Evolutionary conservation across 2,888 invertebrate genomes (phyloP).

Genomic region (Galerucella pusilla): DNA sequence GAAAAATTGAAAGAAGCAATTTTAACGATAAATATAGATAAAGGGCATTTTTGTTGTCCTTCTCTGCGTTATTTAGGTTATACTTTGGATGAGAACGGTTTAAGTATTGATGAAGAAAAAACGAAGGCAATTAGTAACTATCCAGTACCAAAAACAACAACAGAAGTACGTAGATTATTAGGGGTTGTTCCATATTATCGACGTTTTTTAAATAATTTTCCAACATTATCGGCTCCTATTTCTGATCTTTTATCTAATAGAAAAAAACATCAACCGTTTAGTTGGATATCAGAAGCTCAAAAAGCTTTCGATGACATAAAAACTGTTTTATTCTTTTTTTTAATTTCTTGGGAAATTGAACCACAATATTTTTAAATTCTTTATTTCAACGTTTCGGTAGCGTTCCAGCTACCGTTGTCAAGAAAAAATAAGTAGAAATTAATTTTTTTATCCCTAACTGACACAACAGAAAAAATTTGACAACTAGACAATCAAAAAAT

Average conservation of each 20-base stretch:
- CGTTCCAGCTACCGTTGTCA: too few species aligned
- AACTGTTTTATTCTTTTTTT: slow-evolving; percentile 18
- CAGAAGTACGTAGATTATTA: slow-evolving; percentile 34
- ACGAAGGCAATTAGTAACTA: slow-evolving; percentile 13
- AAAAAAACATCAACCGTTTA: slow-evolving; percentile 39
- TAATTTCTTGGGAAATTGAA: too few species aligned
- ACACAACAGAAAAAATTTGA: too few species aligned
- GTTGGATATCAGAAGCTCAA: slow-evolving; percentile 38
- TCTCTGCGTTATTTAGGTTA: background rate
- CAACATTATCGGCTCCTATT: slow-evolving; percentile 33
- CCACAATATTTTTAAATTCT: too few species aligned
- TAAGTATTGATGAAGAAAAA: slow-evolving; percentile 29
- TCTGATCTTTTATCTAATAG: slow-evolving; percentile 36
- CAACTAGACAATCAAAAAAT: too few species aligned
- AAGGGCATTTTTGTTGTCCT: slow-evolving; percentile 30
- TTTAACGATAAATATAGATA: slow-evolving; percentile 2
- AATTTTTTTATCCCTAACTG: too few species aligned
- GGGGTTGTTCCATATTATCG: slow-evolving; percentile 39
- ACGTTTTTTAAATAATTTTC: slow-evolving; percentile 34
- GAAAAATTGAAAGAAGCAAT: too few species aligned
- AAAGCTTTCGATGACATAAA: slow-evolving; percentile 17
- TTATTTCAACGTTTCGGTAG: too few species aligned
- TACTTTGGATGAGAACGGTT: slow-evolving; percentile 24
- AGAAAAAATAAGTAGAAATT: too few species aligned
- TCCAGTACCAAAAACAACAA: slow-evolving; percentile 31